Conservation (phyloP, 2,888 invertebrate genomes). For the Ceratothoa steindachneri region DNA sequence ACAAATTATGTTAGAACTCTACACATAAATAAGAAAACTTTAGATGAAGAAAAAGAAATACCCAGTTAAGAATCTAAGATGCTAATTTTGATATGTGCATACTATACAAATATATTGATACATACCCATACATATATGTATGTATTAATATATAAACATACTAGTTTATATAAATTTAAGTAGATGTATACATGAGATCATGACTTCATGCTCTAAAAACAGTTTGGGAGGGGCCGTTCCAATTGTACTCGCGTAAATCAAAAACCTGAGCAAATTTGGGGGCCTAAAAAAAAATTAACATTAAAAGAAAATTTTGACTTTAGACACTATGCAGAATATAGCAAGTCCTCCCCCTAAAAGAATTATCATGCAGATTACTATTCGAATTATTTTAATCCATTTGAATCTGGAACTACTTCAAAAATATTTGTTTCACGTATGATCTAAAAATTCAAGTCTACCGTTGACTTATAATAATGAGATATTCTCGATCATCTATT, state of each 20-base stretch:
- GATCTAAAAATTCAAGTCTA: not conserved
- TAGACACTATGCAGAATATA: not conserved
- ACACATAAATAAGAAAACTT: no score
- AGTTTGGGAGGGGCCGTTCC: not conserved
- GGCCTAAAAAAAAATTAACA: not conserved
- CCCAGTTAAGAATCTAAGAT: no score
- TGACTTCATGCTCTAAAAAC: not conserved
- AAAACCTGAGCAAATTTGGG: not conserved
- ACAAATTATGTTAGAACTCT: no score
- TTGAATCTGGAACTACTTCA: not conserved
- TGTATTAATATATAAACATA: conserved; percentile 19
- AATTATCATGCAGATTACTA: not conserved
- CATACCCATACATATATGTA: conserved; percentile 22
- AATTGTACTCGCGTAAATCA: not conserved
- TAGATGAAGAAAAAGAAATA: no score
- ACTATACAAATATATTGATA: conserved; percentile 22
- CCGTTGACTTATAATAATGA: no score
- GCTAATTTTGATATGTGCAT: no score
- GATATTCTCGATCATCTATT: not conserved
- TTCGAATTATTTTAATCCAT: not conserved
- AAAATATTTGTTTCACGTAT: not conserved
- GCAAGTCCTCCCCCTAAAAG: not conserved
- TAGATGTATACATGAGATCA: conserved; percentile 14
- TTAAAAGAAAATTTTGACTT: not conserved
- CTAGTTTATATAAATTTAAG: conserved; percentile 18